A percentile compares a stretch with the other conserved stretches of the same genome.
These are phyloP conservation scores for Tachina grossa DNA, from an alignment of 2,888 invertebrate species.

Conservation along the genomic window DNA sequence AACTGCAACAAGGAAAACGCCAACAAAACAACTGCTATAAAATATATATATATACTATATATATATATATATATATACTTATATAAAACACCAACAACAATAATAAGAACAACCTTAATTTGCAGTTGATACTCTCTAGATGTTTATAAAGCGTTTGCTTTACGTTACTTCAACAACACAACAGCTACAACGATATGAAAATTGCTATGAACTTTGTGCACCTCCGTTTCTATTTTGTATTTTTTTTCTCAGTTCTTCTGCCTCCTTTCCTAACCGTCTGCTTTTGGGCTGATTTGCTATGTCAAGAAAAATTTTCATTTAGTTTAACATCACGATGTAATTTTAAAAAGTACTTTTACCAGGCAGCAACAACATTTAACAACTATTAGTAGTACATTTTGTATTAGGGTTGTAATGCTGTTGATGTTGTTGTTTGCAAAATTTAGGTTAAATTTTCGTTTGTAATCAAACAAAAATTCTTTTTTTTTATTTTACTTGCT, in stretches of 20 bases:
- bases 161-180: conserved; percentile 45
- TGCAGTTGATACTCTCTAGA: conserved; percentile 61
- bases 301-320: conserved; percentile 71
- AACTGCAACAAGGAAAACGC: conserved; percentile 26
- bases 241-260: conserved; percentile 28
- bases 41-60: background rate
- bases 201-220: conserved; percentile 82
- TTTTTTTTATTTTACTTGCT: conserved; percentile 14
- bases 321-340: conserved; percentile 81
- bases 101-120: conserved; percentile 71
- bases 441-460: conserved; percentile 62
- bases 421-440: conserved; percentile 50
- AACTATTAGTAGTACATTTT: conserved; percentile 53
- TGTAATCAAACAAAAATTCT: conserved; percentile 54
- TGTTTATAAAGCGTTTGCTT: conserved; percentile 47
- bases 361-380: conserved; percentile 49
- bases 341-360: conserved; percentile 79
- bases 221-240: conserved; percentile 66
- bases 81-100: conserved; percentile 46
- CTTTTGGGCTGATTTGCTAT: conserved; percentile 56
- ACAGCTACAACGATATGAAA: conserved; percentile 72
- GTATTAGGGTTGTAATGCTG: conserved; percentile 32
- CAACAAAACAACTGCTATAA: conserved; percentile 51
- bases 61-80: background rate
- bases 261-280: conserved; percentile 31